Base-by-base conservation (phyloP, 1,140 invertebrate genomes). In the Brachionus rubens region DNA sequence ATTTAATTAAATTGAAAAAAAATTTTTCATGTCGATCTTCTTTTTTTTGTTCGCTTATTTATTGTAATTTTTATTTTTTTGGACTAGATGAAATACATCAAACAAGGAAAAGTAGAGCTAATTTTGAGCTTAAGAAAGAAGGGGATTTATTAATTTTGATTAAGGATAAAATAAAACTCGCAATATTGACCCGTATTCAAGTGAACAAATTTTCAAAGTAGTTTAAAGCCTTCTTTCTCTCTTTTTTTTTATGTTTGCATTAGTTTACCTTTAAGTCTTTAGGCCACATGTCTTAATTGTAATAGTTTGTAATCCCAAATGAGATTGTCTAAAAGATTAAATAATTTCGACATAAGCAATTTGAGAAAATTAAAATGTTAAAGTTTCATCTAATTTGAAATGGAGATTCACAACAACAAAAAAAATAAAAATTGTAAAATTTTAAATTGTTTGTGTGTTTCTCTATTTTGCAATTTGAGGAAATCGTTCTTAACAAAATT, bases 151-250 rank as follows among this genome's bases (percentile, higher is more conserved):
- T 59, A 59, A 59, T 59, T 59, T 59, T 59, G 54, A 59, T 59
- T 59, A 59, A 59, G 54, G 54, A 59, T 59, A 59, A 59, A 59
- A 33, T n/a, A n/a, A n/a, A n/a, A n/a, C n/a, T n/a, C n/a, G n/a
- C n/a, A n/a, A n/a, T n/a, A n/a, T n/a, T n/a, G n/a, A n/a, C n/a
- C 9, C 9, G 33, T 36, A 5, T 36, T 36, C 33, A 5, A 5
- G 33, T 36, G 33, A 36, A 9, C 33, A 36, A 36, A 36, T 36
- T 36, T 36, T n/a, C n/a, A n/a, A n/a, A n/a, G n/a, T n/a, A n/a
- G 52, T 2, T 28, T 26, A 26, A 59, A 59, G 16, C n/a, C 54
- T 12, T 59, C 28, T 59, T 59, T 33, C 19, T 33, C 30, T 59
- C 33, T 19, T 28, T 33, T 33, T 36, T 33, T 16, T 59, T 59